Evolutionary conservation across 2,113 vertebrate species (phyloP).

Genomic region (Marmota flaviventris): DNA sequence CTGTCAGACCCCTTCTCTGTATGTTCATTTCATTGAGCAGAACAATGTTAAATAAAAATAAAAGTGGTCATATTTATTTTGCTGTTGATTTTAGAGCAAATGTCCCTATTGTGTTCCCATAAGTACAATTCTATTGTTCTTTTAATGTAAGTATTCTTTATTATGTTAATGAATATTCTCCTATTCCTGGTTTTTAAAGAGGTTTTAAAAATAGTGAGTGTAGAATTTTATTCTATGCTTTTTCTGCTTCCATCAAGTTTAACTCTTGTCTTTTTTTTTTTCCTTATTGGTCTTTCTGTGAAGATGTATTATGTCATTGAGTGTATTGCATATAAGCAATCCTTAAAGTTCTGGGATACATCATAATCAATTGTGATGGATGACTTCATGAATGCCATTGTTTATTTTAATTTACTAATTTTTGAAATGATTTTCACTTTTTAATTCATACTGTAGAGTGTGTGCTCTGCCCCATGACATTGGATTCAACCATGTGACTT

Average conservation of each 20-base stretch:
- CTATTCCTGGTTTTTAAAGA: not conserved
- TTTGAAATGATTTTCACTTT: constrained; percentile 11
- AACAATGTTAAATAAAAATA: constrained; percentile 4
- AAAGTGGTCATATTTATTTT: constrained; percentile 16
- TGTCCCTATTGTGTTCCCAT: not conserved
- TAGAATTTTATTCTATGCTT: not conserved
- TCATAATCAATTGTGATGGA: not conserved
- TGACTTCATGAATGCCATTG: constrained; percentile 34
- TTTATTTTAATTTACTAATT: constrained; percentile 24
- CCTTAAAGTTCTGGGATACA: not conserved
- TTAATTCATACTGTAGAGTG: not conserved
- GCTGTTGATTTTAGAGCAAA: constrained; percentile 42
- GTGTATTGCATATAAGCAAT: constrained; percentile 22
- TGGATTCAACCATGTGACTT: not conserved
- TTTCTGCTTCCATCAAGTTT: not conserved
- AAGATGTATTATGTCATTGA: not conserved
- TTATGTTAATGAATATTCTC: constrained; percentile 6
- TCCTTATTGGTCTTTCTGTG: not conserved
- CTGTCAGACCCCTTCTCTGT: constrained; percentile 1
- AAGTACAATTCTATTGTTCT: not conserved
- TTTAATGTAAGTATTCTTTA: constrained; percentile 28
- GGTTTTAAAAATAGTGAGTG: constrained; percentile 23
- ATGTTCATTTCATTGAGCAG: constrained; percentile 17
- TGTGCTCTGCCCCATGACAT: not conserved
- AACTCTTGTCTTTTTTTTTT: not conserved